Evolutionary conservation across 2,113 vertebrate species (phyloP).

Genomic region (Bufo gargarizans): DNA sequence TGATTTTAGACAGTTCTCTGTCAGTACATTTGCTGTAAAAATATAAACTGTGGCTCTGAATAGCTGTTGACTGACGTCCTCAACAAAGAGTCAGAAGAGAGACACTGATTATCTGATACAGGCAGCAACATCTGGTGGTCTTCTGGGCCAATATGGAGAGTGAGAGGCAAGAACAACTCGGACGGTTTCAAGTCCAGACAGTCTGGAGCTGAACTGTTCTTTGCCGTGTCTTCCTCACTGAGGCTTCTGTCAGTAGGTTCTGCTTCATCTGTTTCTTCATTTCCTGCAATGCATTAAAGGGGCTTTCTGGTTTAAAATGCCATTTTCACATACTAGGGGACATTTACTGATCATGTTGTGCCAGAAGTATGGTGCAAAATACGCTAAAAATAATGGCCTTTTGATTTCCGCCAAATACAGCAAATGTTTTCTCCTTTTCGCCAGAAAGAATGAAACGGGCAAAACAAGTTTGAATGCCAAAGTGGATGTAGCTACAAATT

Average conservation of each 20-base stretch:
- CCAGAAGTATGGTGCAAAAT: no score
- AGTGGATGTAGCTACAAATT: no score
- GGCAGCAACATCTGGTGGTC: constrained; percentile 80
- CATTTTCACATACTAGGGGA: neutral
- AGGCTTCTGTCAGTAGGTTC: constrained; percentile 67
- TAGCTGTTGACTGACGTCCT: constrained; percentile 75
- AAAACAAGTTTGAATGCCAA: no score
- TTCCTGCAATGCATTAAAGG: constrained; percentile 62
- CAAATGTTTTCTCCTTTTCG: no score
- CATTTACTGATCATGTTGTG: no score
- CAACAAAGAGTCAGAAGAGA: constrained; percentile 73
- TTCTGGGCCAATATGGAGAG: constrained; percentile 76
- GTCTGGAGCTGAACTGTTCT: constrained; percentile 74
- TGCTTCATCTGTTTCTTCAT: constrained; percentile 70
- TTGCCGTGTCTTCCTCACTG: constrained; percentile 71
- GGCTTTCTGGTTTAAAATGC: neutral
- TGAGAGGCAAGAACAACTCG: constrained; percentile 74
- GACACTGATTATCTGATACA: constrained; percentile 71
- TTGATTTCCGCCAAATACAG: no score
- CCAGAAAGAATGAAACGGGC: no score
- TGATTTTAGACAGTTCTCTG: neutral
- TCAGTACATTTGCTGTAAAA: constrained; percentile 83
- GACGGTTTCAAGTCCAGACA: constrained; percentile 77
- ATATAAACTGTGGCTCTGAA: constrained; percentile 81
- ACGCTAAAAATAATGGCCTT: no score